Evolutionary conservation across 2,797 vertebrate species (phyloP), one percentile per base, ranked within the genome.

Genomic region (Sebastes minor): DNA sequence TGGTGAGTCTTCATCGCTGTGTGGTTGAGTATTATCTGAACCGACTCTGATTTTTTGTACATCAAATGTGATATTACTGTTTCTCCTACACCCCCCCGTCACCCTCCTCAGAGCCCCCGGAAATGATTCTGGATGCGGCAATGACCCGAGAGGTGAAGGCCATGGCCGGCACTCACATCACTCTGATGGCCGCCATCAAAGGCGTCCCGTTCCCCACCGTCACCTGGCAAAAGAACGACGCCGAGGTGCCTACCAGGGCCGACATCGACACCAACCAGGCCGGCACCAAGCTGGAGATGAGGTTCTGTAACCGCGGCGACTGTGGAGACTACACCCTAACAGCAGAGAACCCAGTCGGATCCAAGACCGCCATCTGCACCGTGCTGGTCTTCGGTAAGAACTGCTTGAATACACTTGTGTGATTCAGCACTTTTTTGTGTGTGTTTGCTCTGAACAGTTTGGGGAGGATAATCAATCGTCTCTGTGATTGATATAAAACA

Each of bases 91-190:
- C 53, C 53, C 14, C 76, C 14, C 78, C n/a, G 16, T 23, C 7
- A 1, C 16, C 16, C 79, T 79, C 22, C 53, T 52, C 91, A 99
- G 99, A 99, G 92, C 95, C 98, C 64, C 98, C 99, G 90, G 99
- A 99, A 46, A 89, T 99, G 90, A 96, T 97, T 76, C 91, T 99
- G 86, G 98, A 99, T 91, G 96, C 97, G 35, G 97, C 95, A 69
- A 99, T 99, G 98, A 97, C 97, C 86, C 94, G 99, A 75, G 97
- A 98, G 91, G 93, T 99, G 52, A 97, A 97, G 66, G 96, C 98
- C 85, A 96, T 95, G 95, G 97, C 96, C 61, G 98, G 98, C 85
- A 97, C 97, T 78, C 98, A 98, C 77, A 95, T 99, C 82, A 95
- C 93, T 74, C 96, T 99, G 74, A 98, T 97, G 90, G 99, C 98